These are phyloP conservation scores for Lasiurus cinereus DNA, from an alignment of 2,113 vertebrate genomes.

Conservation along the genomic window DNA sequence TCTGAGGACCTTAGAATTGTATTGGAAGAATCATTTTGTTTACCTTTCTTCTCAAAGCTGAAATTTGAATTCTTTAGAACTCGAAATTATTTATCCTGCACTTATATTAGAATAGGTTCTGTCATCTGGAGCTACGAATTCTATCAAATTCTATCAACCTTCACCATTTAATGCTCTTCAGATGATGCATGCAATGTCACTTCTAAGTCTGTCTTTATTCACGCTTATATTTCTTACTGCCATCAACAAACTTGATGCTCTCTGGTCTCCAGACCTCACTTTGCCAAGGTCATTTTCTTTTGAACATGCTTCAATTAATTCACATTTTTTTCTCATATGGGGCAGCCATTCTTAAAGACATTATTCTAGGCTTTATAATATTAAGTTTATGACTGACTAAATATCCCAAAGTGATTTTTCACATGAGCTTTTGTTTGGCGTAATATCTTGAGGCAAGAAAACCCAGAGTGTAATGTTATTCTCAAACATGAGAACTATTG, in stretches of 20 bases:
- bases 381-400: slow-evolving; percentile 9
- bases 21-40: neutral
- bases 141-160: neutral
- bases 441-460: slow-evolving; percentile 31
- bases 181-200: neutral
- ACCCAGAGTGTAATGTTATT: neutral
- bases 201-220: neutral
- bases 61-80: slow-evolving; percentile 36
- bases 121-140: neutral
- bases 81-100: neutral
- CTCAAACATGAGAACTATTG: slow-evolving; percentile 57
- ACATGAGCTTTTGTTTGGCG: slow-evolving; percentile 16
- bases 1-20: neutral
- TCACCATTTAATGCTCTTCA: neutral
- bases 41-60: neutral
- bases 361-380: neutral
- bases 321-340: neutral
- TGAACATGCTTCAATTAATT: neutral
- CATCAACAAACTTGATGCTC: neutral
- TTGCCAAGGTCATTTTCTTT: slow-evolving; percentile 6
- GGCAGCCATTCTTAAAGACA: neutral
- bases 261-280: neutral
- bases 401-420: slow-evolving; percentile 44
- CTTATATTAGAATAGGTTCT: neutral
- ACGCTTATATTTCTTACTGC: neutral